Base-by-base conservation (phyloP, 2,888 invertebrate species). In the Luperina nickerlii region DNA sequence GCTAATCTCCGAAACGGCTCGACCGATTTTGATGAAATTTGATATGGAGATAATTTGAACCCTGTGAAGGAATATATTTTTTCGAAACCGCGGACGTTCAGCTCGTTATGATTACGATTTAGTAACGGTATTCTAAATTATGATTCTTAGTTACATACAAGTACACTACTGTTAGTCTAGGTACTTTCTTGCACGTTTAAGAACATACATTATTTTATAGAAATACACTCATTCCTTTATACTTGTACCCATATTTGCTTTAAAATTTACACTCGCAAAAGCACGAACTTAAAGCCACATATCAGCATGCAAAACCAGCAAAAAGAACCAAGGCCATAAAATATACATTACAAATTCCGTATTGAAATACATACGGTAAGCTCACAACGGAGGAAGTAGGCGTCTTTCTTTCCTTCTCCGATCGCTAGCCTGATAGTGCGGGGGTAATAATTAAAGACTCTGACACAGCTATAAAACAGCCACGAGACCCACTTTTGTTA, bases 371-470 rank as follows among this genome's bases (percentile, higher is more conserved):
- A 89, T 90, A 90, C 89, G 87, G 92, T 91, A 90, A 92, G 89
- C 89, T 90, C 91, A 90, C 91, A 89, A 87, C 89, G 90, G 81
- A 92, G 93, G 94, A 93, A 93, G 94, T 93, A 91, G 93, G 92
- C 92, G 94, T 92, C 89, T 87, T 87, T 92, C 89, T 87, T 87
- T 81, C 90, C 89, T 86, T 90, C 89, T 88, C 87, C 90, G 94
- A 94, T 94, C 87, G 90, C 88, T 11, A 80, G 79, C 38, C 71
- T 81, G 91, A 90, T 90, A 93, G 90, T 90, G 90, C 86, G 83
- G 81, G 83, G 87, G 90, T 81, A 91, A 93, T 93, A 94, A 94
- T 94, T 94, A 94, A 94, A 94, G 91, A 85, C 90, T 91, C 92
- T 93, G 92, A 94, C 93, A 89, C 90, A 89, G 92, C 92, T 88